Evolutionary conservation across 2,797 vertebrate species (phyloP).

Genomic region (Onychomys arenicola): DNA sequence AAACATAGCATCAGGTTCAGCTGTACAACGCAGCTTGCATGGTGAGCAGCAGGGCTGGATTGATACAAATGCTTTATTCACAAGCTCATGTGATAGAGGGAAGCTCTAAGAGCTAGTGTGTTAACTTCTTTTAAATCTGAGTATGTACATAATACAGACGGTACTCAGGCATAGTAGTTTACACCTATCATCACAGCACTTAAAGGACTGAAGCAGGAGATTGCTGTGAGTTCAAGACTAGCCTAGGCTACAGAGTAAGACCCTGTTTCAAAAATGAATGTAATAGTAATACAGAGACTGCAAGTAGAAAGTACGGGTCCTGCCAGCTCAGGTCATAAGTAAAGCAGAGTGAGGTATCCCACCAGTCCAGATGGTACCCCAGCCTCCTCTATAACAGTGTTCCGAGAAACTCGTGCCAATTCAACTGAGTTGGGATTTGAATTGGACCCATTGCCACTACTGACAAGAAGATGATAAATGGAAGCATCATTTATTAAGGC

Average conservation of each 20-base stretch:
- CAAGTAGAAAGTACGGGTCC: not conserved
- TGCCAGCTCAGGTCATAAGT: not conserved
- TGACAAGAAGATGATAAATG: not conserved
- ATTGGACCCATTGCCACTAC: not conserved
- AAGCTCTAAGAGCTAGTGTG: not conserved
- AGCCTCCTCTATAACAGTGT: not conserved
- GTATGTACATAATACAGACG: not conserved
- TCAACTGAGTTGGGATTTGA: not conserved
- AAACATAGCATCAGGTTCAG: not conserved
- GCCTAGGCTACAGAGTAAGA: not conserved
- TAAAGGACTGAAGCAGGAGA: not conserved
- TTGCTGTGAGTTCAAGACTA: not conserved
- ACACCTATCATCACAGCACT: not conserved
- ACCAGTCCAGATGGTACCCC: not conserved
- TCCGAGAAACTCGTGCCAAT: not conserved
- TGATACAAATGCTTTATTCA: not conserved
- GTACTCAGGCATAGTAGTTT: not conserved
- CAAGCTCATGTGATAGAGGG: not conserved
- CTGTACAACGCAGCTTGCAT: not conserved
- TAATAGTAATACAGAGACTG: not conserved
- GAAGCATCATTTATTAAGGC: not conserved
- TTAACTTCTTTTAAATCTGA: constrained; percentile 27
- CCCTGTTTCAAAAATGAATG: not conserved
- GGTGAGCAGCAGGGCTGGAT: not conserved
- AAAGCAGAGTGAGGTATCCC: not conserved